Evolutionary conservation across 2,113 vertebrate genomes (phyloP).

Genomic region (Xyliphius kryptos): DNA sequence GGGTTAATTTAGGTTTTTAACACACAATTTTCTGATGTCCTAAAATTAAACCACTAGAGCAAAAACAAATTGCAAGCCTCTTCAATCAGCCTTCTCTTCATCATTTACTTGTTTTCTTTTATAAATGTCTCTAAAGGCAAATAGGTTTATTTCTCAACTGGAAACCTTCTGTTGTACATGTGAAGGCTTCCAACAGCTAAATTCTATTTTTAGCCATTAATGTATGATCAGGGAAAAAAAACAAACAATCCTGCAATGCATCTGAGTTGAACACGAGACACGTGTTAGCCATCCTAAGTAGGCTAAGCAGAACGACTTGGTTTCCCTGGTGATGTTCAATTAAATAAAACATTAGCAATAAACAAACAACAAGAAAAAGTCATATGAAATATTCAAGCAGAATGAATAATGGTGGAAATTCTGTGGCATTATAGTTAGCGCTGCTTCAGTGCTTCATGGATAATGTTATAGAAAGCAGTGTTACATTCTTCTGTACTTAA

Average conservation of each 20-base stretch:
- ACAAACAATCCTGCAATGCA: background rate
- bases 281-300: slow-evolving; percentile 5
- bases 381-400: slow-evolving; percentile 15
- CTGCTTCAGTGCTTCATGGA: slow-evolving; percentile 5
- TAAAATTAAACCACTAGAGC: too few species aligned
- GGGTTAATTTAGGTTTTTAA: too few species aligned
- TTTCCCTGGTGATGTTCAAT: slow-evolving; percentile 14
- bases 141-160: too few species aligned
- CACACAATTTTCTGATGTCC: too few species aligned
- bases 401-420: slow-evolving; percentile 4
- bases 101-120: too few species aligned
- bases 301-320: background rate
- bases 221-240: background rate
- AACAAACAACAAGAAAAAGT: slow-evolving; percentile 16
- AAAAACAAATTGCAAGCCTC: too few species aligned
- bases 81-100: too few species aligned
- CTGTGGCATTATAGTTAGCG: slow-evolving; percentile 5
- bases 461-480: background rate
- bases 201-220: background rate
- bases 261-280: background rate
- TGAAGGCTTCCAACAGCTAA: background rate
- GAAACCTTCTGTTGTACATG: background rate
- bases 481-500: background rate
- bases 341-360: slow-evolving; percentile 32
- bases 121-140: too few species aligned